These are phyloP conservation scores for Rugalucina vietnamica DNA, from an alignment of 2,888 invertebrate species.

Conservation along the genomic window DNA sequence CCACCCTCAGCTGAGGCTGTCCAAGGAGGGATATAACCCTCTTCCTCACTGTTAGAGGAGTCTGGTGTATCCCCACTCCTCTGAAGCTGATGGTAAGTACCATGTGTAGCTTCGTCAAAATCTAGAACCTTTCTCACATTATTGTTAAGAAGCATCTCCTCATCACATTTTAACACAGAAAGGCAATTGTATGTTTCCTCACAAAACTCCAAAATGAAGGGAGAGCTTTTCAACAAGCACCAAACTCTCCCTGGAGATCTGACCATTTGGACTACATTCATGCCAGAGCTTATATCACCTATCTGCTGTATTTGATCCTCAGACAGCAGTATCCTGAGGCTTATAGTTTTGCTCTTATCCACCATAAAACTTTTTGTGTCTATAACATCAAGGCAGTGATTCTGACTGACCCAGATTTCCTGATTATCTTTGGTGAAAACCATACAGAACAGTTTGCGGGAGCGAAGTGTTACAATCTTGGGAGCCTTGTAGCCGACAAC, in stretches of 20 bases:
- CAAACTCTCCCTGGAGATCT: constrained; percentile 29
- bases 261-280: constrained; percentile 29
- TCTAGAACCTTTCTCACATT: constrained; percentile 40
- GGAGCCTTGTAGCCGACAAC: constrained; percentile 36
- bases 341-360: constrained; percentile 37
- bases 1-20: constrained; percentile 1
- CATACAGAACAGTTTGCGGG: constrained; percentile 43
- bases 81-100: background rate
- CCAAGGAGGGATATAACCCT: background rate
- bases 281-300: constrained; percentile 17
- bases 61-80: constrained; percentile 23
- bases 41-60: constrained; percentile 28
- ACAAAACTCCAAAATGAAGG: constrained; percentile 54
- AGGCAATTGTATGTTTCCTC: constrained; percentile 43
- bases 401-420: constrained; percentile 69
- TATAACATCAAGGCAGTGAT: constrained; percentile 58
- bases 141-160: constrained; percentile 22
- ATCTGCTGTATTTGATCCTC: background rate
- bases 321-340: constrained; percentile 22
- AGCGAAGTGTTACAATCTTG: constrained; percentile 29
- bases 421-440: constrained; percentile 38
- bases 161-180: constrained; percentile 47
- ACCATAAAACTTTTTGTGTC: constrained; percentile 50
- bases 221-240: constrained; percentile 37
- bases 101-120: background rate